These are phyloP conservation scores for Liasis olivaceus DNA, from an alignment of 2,797 vertebrate species.

Conservation along the genomic window DNA sequence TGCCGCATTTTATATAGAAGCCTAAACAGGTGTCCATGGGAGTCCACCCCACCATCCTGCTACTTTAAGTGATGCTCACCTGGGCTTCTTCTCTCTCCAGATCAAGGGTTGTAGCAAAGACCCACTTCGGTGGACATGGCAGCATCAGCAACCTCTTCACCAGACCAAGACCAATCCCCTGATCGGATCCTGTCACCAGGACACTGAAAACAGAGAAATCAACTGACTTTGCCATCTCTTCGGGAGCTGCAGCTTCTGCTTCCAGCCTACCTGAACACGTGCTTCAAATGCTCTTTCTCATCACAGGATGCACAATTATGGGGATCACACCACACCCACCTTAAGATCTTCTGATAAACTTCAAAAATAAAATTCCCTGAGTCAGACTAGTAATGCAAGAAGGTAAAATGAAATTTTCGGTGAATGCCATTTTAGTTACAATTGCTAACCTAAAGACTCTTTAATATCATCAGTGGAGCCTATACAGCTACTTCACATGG, in stretches of 20 bases:
- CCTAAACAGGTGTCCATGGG: too few relatives aligned
- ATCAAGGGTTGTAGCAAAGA: not conserved
- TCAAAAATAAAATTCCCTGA: not conserved
- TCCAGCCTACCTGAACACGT: not conserved
- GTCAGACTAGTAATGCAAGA: not conserved
- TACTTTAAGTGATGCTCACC: not conserved
- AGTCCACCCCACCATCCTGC: too few relatives aligned
- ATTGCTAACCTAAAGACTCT: not conserved
- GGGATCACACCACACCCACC: not conserved
- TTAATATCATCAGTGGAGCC: not conserved
- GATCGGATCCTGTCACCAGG: not conserved
- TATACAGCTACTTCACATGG: not conserved
- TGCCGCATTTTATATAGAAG: too few relatives aligned
- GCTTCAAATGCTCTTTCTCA: not conserved
- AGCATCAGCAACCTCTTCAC: not conserved
- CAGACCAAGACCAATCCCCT: not conserved
- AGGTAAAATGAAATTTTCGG: not conserved
- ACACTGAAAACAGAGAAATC: not conserved
- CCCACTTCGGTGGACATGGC: not conserved
- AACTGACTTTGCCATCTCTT: too few relatives aligned
- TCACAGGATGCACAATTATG: not conserved
- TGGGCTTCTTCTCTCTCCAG: not conserved
- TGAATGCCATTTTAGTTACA: not conserved
- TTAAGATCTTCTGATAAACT: not conserved
- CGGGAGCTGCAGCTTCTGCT: not conserved